Conservation (phyloP, 2,113 vertebrate species). For the Heptranchias perlo region DNA sequence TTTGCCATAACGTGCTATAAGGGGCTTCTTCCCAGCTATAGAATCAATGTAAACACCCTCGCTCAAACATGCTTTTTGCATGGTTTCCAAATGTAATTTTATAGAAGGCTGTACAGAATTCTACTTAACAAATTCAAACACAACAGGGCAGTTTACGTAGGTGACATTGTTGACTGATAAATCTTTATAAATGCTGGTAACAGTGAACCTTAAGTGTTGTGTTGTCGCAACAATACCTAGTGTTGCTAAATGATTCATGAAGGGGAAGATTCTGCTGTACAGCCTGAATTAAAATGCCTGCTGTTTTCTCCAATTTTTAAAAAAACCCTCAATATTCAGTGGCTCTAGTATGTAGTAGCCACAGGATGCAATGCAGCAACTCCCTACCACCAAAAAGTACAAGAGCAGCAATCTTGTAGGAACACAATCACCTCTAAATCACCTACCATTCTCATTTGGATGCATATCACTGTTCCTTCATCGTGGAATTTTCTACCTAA, state of each 20-base stretch:
- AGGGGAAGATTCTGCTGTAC: background rate
- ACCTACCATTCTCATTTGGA: background rate
- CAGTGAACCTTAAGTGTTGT: background rate
- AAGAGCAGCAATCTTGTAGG: background rate
- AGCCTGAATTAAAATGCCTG: background rate
- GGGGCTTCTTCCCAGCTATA: background rate
- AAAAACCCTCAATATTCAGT: background rate
- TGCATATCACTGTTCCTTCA: background rate
- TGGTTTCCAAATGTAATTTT: background rate
- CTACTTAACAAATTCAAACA: no score
- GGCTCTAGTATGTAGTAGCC: background rate
- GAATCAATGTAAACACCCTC: background rate
- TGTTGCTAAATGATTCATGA: background rate
- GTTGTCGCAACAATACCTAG: background rate
- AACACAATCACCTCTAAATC: background rate
- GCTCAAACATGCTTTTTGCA: background rate
- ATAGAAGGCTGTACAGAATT: no score
- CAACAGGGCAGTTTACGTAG: no score
- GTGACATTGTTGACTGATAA: background rate
- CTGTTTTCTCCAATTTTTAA: background rate
- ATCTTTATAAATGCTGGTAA: background rate
- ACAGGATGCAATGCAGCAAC: background rate
- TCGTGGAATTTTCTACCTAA: background rate
- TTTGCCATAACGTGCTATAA: background rate
- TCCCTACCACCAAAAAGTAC: background rate